phyloP scores from a whole-genome alignment of 2,888 invertebrate genomes.

The Willowsia nigromaculata region DNA sequence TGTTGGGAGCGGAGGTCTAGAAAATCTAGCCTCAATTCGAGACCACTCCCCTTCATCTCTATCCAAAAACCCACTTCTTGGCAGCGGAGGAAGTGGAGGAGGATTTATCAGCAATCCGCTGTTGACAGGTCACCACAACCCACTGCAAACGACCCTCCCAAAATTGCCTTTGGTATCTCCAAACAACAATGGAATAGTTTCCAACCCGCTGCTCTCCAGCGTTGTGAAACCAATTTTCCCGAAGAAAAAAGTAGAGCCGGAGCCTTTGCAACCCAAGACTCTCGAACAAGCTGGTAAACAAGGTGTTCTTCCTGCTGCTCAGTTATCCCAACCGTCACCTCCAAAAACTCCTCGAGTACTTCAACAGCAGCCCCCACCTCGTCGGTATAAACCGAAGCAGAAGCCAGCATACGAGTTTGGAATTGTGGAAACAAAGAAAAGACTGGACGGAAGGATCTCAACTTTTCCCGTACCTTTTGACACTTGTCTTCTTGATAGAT shows the following conservation, averaged over 20 bases:
- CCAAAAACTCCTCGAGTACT: neutral
- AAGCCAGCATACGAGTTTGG: constrained; percentile 25
- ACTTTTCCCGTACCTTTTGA: constrained; percentile 41
- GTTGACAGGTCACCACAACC: constrained; percentile 37
- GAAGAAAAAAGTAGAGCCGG: too few species aligned
- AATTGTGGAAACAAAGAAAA: constrained; percentile 3
- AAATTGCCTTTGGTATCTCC: constrained; percentile 14
- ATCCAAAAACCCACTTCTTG: constrained; percentile 25
- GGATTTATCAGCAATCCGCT: constrained; percentile 51
- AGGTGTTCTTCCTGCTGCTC: neutral
- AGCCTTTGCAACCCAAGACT: too few species aligned
- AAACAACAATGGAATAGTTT: neutral
- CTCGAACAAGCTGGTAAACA: too few species aligned
- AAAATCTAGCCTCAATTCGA: neutral
- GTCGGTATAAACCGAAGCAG: neutral
- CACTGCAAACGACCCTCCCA: neutral
- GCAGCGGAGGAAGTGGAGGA: neutral
- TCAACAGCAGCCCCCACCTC: neutral
- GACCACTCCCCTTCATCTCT: constrained; percentile 41
- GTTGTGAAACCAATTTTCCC: neutral
- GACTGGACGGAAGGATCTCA: constrained; percentile 16
- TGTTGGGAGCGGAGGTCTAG: neutral
- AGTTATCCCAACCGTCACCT: neutral
- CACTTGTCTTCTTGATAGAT: constrained; percentile 21
- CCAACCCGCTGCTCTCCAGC: constrained; percentile 10